Evolutionary conservation across 2,888 invertebrate genomes (phyloP), one percentile per base, ranked within the genome.

Genomic region (Amaurobius ferox): DNA sequence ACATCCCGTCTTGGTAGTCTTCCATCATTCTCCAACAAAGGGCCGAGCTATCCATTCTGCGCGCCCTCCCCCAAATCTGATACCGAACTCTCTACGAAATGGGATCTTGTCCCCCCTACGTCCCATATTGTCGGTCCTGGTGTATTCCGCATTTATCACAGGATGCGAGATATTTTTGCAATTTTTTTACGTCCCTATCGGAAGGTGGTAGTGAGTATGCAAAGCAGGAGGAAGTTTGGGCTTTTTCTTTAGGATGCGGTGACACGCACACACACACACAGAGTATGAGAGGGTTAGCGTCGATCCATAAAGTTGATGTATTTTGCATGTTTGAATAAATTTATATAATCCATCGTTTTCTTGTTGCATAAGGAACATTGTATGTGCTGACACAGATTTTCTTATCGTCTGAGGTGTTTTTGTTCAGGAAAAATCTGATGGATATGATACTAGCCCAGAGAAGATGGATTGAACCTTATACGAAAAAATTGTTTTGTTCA

Each of bases 21-120:
- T 85, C 83, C 71, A 85, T 85, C 83, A 85, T 72, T 7, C 2
- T 28, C 29, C 72, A 85, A 77, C 77, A 77, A 72, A 28, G 77
- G 16, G 19, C 35, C 23, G 19, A 35, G 39, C 62, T 61, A 67
- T 70, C 28, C 40, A 68, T 68, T 28, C 40, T 32, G n/a, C 16
- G 26, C 28, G 32, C 26, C 71, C 55, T 11, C 66, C 64, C n/a
- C 7, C 11, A 16, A 64, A 62, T 74, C 67, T 26, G 72, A 79
- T 79, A 79, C 66, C 19, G 44, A 23, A 23, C 44, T 3, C 39
- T 9, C 30, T 9, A 16, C 68, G 29, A 64, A 64, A 64, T 29
- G 16, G 23, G 64, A 30, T 64, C 61, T n/a, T n/a, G 6, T 55
- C 55, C 16, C 11, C 44, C 44, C 13, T 44, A 16, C 16, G 44